Evolutionary conservation across 2,888 invertebrate genomes (phyloP), one percentile per base, ranked within the genome.

Genomic region (Pollenia labialis): DNA sequence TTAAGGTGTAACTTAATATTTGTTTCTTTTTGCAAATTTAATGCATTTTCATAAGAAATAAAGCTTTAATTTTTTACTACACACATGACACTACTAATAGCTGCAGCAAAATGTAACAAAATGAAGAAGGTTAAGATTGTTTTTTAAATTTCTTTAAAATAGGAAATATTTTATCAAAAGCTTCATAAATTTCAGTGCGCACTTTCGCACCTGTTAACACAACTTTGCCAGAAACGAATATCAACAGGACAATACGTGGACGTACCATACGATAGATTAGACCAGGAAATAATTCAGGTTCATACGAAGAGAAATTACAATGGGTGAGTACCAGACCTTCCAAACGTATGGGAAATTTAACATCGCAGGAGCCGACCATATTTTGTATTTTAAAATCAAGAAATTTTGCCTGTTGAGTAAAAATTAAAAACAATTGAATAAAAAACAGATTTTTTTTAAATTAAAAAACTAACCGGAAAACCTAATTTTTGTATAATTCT

Each of bases 211-310:
- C 99, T 88, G 99, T 99, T 88, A 99, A 95, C 16, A 99, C 99
- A 86, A 99, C 97, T 95, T 99, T 99, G 69, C 99, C 99, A 88
- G 99, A 99, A 6, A 99, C 99, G 94, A 99, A 99, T 91, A 99
- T 99, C 72, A 99, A 95, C 88, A 99, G 94, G 6, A 99, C 99
- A 91, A 99, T 97, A 91, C 98, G 96, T 9, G 99, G 99, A 93
- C 98, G 97, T 79, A 99, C 98, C 98, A 99, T 98, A 91, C 99
- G 95, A 93, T 99, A 99, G 90, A 99, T 99, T 60, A 99, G 95
- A 88, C 99, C 99, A 62, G 99, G 99, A 93, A 99, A 99, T 64
- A 99, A 94, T 93, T 99, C 99, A 0, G 99, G 99, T 94, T 99
- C 99, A 93, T 99, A 99, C 2, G 96, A 96, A 91, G 96, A 96